These are phyloP conservation scores for Dicycla oo DNA, from an alignment of 2,888 invertebrate genomes.

Conservation along the genomic window DNA sequence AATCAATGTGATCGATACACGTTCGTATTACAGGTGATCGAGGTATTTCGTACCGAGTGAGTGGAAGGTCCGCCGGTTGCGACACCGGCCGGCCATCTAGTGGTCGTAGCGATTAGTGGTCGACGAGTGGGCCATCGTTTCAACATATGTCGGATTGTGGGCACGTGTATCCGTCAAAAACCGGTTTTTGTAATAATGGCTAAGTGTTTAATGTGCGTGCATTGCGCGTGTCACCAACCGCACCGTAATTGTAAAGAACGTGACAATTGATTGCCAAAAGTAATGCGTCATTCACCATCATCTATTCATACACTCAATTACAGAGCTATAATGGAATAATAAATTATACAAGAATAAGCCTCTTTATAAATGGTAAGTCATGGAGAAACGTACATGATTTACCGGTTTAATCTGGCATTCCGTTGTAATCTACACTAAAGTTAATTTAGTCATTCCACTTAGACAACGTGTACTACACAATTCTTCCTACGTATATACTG, in stretches of 20 bases:
- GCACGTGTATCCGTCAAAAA: slow-evolving; percentile 77
- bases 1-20: slow-evolving; percentile 73
- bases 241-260: slow-evolving; percentile 57
- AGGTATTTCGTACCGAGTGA: slow-evolving; percentile 85
- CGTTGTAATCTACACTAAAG: slow-evolving; percentile 1
- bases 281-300: slow-evolving; percentile 1
- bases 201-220: slow-evolving; percentile 69
- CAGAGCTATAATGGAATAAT: background rate
- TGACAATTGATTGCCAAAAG: slow-evolving; percentile 14
- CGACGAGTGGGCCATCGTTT: slow-evolving; percentile 86
- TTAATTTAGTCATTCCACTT: slow-evolving; percentile 31
- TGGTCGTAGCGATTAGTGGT: slow-evolving; percentile 87
- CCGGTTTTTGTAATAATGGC: slow-evolving; percentile 74
- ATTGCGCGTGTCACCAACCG: slow-evolving; percentile 69
- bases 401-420: slow-evolving; percentile 38
- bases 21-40: slow-evolving; percentile 78
- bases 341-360: background rate
- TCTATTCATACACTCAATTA: background rate
- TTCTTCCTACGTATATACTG: slow-evolving; percentile 49
- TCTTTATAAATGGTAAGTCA: slow-evolving; percentile 3
- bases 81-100: slow-evolving; percentile 84
- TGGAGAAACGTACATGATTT: slow-evolving; percentile 25
- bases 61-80: slow-evolving; percentile 86
- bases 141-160: slow-evolving; percentile 82
- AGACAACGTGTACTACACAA: slow-evolving; percentile 25